phyloP scores from a whole-genome alignment of 2,113 vertebrate species.

The Psettodes erumei region DNA sequence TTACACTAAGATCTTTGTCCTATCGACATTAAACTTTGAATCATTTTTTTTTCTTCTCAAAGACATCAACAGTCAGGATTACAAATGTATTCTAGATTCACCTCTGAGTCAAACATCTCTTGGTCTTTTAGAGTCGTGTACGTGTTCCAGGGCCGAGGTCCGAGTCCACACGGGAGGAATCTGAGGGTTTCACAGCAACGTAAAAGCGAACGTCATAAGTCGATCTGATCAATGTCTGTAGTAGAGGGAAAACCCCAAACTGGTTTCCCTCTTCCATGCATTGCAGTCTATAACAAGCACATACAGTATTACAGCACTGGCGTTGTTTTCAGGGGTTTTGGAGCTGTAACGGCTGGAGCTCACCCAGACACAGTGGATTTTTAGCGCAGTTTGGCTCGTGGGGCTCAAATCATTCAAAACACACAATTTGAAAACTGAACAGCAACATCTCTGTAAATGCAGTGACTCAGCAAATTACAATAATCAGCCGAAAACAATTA shows the following conservation, averaged over 20 bases:
- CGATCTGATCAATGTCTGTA: not conserved
- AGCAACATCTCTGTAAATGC: not conserved
- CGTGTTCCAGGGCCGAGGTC: not conserved
- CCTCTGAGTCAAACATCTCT: not conserved
- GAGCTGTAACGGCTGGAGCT: not conserved
- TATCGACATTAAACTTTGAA: not conserved
- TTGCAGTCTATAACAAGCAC: not conserved
- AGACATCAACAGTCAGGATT: not conserved
- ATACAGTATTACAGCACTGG: not conserved
- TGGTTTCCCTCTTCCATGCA: not conserved
- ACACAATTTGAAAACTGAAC: not conserved
- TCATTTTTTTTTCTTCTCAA: not conserved
- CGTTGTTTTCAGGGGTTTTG: not conserved
- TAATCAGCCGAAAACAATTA: not conserved
- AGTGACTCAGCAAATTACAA: not conserved
- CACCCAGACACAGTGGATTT: not conserved
- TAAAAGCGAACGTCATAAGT: not conserved
- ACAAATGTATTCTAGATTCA: not conserved
- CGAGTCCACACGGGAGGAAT: not conserved
- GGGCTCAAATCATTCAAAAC: not conserved
- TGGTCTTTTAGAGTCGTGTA: not conserved
- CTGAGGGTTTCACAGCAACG: not conserved
- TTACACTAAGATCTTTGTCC: conserved; percentile 13
- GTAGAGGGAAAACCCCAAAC: not conserved
- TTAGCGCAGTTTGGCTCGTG: not conserved